Evolutionary conservation across 2,113 vertebrate genomes (phyloP).

Genomic region (Mustelus asterias): DNA sequence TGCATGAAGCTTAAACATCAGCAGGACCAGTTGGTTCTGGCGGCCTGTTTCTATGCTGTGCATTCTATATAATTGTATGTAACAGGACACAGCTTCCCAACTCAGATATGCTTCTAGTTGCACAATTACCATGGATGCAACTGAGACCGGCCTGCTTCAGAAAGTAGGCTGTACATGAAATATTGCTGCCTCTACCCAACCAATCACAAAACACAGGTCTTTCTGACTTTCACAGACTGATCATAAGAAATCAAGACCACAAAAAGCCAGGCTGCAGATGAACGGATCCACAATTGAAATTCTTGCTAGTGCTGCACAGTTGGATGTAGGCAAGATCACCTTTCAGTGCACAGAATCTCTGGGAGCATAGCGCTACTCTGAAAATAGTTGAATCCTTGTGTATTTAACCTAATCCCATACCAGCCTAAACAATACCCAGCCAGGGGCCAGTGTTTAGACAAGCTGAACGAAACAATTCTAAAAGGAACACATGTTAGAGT

Average conservation of each 20-base stretch:
- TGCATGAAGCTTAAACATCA: not conserved
- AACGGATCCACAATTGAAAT: not conserved
- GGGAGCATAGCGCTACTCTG: not conserved
- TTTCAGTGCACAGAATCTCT: constrained; percentile 3
- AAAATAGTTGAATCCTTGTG: not conserved
- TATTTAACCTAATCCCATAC: not conserved
- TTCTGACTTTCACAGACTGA: not conserved
- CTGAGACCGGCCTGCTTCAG: not conserved
- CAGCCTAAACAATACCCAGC: constrained; percentile 6
- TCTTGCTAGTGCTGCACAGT: not conserved
- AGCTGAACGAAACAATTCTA: constrained; percentile 14
- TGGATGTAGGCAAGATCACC: not conserved
- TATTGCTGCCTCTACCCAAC: not conserved
- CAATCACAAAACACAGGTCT: not conserved
- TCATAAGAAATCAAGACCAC: not conserved
- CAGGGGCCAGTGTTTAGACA: constrained; percentile 33
- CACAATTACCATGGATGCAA: not conserved
- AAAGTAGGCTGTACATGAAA: not conserved
- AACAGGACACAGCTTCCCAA: not conserved
- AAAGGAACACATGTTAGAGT: constrained; percentile 16
- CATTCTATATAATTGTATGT: not conserved
- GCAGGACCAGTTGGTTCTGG: too few relatives aligned
- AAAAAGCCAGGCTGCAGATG: not conserved
- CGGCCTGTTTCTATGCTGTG: not conserved
- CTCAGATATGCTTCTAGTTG: not conserved